Evolutionary conservation across 2,797 vertebrate species (phyloP).

Genomic region (Rhabdomys pumilio): DNA sequence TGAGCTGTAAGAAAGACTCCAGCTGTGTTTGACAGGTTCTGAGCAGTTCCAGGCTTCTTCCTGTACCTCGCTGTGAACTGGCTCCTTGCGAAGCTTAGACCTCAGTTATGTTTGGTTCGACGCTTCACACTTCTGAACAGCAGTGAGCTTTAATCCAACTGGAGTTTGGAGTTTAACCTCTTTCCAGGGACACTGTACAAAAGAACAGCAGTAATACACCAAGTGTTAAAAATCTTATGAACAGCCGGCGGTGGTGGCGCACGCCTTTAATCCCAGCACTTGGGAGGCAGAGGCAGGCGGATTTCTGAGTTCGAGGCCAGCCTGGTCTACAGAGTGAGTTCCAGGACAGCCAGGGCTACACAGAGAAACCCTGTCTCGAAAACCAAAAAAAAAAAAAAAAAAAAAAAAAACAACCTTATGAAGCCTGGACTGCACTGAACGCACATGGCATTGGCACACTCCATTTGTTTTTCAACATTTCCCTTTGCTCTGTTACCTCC

Average conservation of each 20-base stretch:
- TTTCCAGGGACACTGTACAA: background rate
- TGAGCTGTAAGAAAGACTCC: background rate
- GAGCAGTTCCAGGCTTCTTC: background rate
- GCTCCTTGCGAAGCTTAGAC: background rate
- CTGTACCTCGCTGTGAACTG: background rate
- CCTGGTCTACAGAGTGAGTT: too few species aligned
- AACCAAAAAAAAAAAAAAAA: too few species aligned
- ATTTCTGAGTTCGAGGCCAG: too few species aligned
- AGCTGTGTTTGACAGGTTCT: background rate
- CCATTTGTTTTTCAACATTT: background rate
- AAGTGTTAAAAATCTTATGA: background rate
- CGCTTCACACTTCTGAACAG: background rate
- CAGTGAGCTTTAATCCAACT: background rate
- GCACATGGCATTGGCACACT: background rate
- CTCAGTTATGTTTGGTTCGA: background rate
- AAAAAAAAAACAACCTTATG: too few species aligned
- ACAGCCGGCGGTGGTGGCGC: too few species aligned
- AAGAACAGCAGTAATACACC: background rate
- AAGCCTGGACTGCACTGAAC: fast-evolving
- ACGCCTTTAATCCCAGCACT: too few species aligned
- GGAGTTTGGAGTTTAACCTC: background rate
- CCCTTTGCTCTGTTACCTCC: background rate
- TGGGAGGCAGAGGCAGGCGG: too few species aligned
- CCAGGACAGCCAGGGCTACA: too few species aligned
- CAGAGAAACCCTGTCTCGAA: too few species aligned